phyloP scores from a whole-genome alignment of 2,797 vertebrate species.

The Hyperoplus lanceolatus region DNA sequence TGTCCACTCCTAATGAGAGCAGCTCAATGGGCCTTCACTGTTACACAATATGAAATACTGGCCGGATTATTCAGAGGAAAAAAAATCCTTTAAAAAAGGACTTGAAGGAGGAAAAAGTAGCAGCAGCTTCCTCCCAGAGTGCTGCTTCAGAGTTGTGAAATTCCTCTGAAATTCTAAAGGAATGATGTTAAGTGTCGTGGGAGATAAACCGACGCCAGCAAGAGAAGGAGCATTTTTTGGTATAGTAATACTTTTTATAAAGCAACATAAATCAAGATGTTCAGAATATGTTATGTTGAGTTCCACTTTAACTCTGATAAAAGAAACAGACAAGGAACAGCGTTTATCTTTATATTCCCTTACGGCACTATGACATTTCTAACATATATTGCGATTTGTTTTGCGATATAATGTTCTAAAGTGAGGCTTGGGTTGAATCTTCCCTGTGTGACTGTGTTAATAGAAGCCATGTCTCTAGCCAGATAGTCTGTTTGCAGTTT shows the following conservation, averaged over 20 bases:
- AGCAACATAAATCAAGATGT: not conserved
- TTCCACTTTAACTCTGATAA: no score
- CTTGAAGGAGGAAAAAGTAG: not conserved
- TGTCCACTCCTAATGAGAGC: slow-evolving; percentile 39
- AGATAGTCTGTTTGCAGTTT: no score
- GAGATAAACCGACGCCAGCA: not conserved
- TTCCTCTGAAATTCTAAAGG: not conserved
- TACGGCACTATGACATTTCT: no score
- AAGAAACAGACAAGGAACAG: no score
- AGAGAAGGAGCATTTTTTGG: not conserved
- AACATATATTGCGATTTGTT: no score
- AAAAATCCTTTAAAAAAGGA: not conserved
- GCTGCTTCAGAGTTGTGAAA: not conserved
- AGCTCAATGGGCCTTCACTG: not conserved
- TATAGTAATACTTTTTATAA: not conserved
- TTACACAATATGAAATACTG: not conserved
- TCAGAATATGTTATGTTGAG: no score
- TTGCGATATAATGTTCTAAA: no score
- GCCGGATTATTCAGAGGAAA: not conserved
- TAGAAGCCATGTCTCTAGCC: no score
- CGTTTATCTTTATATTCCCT: no score
- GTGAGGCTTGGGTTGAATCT: no score
- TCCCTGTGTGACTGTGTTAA: no score
- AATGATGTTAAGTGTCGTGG: not conserved
- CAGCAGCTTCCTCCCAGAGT: not conserved